Base-by-base conservation (phyloP, 1,140 invertebrate species). In the Orius insidiosus region DNA sequence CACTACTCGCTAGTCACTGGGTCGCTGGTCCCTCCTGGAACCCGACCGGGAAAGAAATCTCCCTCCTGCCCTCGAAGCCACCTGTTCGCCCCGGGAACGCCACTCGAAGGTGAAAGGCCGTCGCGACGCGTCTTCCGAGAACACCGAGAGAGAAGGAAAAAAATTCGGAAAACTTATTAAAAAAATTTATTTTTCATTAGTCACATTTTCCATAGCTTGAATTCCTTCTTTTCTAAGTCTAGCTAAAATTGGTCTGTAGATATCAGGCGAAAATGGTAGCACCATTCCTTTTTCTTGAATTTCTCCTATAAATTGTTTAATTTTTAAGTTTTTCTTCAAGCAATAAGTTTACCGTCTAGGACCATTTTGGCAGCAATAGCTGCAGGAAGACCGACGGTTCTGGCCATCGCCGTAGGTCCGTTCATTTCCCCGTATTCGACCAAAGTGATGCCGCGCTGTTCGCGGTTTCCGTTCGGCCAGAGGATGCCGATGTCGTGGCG, bases 301-400 rank as follows among this genome's bases (percentile, higher is more conserved):
- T 67, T 97, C 94, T 56, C 86, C 87, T 89, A 63, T 42, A 47
- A 54, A 43, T 34, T 42, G 10, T 30, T 16, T 37, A 38, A 36
- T 38, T 24, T n/a, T n/a, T 8, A 10, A 39, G 15, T 11, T 40
- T 10, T 35, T 37, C 5, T 10, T 8, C 2, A 14, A 16, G 11
- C 31, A 11, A 9, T 31, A 31, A 9, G 24, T 54, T 66, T 66
- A 87, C 85, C 92, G 65, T 95, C 87, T 4, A 98, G 66, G 19
- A 98, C 74, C 95, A 99, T 98, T 64, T 95, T 92, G 0, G 87
- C 77, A 4, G 93, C 88, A 56, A 99, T 97, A 5, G 88, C 95
- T 4, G 87, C 78, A 0, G 95, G 94, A 57, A 93, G 82, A 3
- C 95, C 94, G 5, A 99, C 96, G 11, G 90, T 95, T 56, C 86